Evolutionary conservation across 2,888 invertebrate species (phyloP), one percentile per base, ranked within the genome.

Genomic region (Coleophora flavipennella): DNA sequence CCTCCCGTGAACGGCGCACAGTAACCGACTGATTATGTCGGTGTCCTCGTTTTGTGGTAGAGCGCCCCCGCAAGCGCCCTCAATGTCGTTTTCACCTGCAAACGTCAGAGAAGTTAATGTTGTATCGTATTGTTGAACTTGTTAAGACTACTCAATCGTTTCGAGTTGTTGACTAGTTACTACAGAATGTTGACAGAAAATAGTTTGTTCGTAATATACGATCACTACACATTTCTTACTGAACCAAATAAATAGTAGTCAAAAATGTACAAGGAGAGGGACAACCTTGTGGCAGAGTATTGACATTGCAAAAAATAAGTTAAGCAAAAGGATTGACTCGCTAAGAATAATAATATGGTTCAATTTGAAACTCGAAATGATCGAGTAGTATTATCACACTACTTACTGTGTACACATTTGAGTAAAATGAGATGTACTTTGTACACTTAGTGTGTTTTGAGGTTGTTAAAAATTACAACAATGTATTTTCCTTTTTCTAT

Each of bases 21-120:
- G 60, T 43, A 83, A 49, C 1, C 78, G 66, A 40, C 63, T 67
- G 35, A 83, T 61, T 10, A 77, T 72, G 42, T 78, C 78, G 1
- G 67, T 51, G 10, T 49, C 48, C 20, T 55, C 54, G 2, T 43
- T 40, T 46, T 44, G 1, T 36, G 56, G 44, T 12, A 49, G 44
- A n/a, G 53, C 49, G 8, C 53, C 51, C 8, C 60, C 62, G 45
- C 61, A 55, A 0, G 65, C 67, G 8, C 67, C 71, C 38, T 81
- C 81, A 27, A 83, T 68, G 59, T 83, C 83, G 54, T 81, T 79
- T 53, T 83, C 83, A 8, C 83, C 83, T 83, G 65, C 25, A 25
- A 44, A n/a, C 12, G 36, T 38, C 26, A 36, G 20, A 27, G 40
- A 9, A 43, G 43, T 53, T 47, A 43, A 44, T 45, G 55, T 43